Conservation (phyloP, 2,113 vertebrate species). For the Tylochromis polylepis region DNA sequence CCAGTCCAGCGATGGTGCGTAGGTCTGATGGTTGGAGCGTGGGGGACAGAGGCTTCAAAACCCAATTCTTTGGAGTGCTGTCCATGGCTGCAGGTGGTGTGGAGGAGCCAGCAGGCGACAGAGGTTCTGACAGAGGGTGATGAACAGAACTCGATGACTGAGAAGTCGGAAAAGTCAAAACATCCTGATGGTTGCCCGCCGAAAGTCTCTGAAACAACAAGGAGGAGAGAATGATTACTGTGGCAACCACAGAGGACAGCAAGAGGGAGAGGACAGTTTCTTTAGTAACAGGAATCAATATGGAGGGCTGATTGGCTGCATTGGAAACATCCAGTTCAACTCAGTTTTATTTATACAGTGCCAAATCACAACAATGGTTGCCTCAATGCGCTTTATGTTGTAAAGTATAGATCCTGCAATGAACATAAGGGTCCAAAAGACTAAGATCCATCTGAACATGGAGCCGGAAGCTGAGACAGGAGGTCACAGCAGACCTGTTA, state of each 20-base stretch:
- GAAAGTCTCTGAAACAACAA: slow-evolving; percentile 45
- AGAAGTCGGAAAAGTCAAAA: not conserved
- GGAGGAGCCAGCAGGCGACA: not conserved
- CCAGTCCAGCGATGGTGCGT: slow-evolving; percentile 32
- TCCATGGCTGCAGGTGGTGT: slow-evolving; percentile 44
- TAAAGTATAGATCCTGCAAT: not conserved
- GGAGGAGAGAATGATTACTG: not conserved
- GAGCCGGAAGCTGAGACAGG: not conserved
- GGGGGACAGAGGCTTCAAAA: slow-evolving; percentile 66
- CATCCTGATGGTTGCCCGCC: not conserved
- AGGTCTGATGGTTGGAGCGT: slow-evolving; percentile 64
- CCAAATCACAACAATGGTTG: not conserved
- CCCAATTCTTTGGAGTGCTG: slow-evolving; percentile 64
- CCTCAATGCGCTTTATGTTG: not conserved
- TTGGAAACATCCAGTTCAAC: not conserved
- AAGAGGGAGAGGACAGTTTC: not conserved
- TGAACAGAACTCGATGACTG: not conserved
- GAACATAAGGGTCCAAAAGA: not conserved
- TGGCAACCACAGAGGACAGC: not conserved
- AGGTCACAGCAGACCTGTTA: not conserved
- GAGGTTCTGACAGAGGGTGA: not conserved
- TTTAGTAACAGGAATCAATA: not conserved
- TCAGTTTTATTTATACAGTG: not conserved
- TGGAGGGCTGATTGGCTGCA: not conserved
- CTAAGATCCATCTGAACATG: not conserved